A percentile compares a stretch with the other conserved stretches of the same genome.
Conservation (phyloP, 1,140 invertebrate species). For the Helicoverpa armigera region DNA sequence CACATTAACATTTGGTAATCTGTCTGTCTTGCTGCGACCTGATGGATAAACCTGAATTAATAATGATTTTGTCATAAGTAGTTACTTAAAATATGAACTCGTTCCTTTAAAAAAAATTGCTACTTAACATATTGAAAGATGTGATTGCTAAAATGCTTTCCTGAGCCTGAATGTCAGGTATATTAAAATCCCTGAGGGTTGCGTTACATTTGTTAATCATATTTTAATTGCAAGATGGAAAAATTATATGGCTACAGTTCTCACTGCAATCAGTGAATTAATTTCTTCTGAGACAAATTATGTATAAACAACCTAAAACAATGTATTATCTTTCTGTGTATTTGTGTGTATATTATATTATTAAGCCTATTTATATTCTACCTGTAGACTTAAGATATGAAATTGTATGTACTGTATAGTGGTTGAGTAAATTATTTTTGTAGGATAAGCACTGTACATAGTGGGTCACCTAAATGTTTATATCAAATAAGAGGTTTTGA, state of each 20-base stretch:
- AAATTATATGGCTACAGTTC: background rate
- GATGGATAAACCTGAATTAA: no score
- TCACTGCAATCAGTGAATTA: background rate
- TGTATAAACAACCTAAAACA: conserved; percentile 60
- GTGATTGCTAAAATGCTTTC: no score
- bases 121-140: no score
- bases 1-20: no score
- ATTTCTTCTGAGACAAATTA: conserved; percentile 13
- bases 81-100: no score
- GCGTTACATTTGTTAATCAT: no score
- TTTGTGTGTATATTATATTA: conserved; percentile 71
- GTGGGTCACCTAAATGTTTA: conserved; percentile 76
- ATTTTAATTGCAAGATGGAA: no score
- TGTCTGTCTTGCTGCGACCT: no score
- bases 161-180: no score
- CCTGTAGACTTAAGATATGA: conserved; percentile 59
- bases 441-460: conserved; percentile 84
- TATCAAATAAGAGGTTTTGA: conserved; percentile 71
- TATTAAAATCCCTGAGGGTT: no score
- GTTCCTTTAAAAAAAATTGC: no score
- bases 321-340: conserved; percentile 63
- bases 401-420: conserved; percentile 81
- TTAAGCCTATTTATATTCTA: conserved; percentile 77
- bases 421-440: conserved; percentile 85
- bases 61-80: no score